Evolutionary conservation across 2,797 vertebrate genomes (phyloP), one percentile per base, ranked within the genome.

Genomic region (Hydrophis major): DNA sequence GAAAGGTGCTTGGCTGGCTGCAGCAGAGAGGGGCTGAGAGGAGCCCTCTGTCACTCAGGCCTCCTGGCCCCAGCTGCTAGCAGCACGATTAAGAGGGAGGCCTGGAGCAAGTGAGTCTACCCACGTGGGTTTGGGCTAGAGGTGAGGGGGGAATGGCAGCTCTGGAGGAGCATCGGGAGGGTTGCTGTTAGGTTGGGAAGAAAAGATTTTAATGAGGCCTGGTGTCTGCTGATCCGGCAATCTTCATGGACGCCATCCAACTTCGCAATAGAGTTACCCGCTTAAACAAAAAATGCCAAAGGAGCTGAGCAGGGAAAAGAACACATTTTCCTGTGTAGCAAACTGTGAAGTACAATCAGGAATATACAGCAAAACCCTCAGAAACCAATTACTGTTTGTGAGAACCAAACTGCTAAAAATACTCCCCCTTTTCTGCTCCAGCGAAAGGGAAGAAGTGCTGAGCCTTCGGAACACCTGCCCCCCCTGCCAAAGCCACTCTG

Each of bases 241-340:
- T 92, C 94, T 92, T 59, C 89, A 78, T 91, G 86, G 88, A 92
- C 2, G 86, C 86, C 66, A 88, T 93, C 92, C 94, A 93, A 88
- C 86, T 92, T 90, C 42, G 55, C 92, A 92, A 92, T 93, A 93
- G 94, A 93, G 94, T 93, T 94, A 92, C 92, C 92, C 92, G 60
- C 92, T 63, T 66, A 91, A 42, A 78, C 28, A 50, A 88, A 95
- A 92, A 92, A 56, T 0, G 0, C 87, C 69, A 4, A 6, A 89
- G 92, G 78, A 94, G 25, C 0, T 0, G 7, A 95, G 53, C 3
- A 0, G 90, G 50, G 88, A 90, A 89, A 20, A 92, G 74, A 1
- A 0, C 6, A 1, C 8, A 0, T 55, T 95, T 94, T 87, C 69
- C 42, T 12, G 0, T 0, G 59, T 11, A 89, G 93, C 93, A 95